phyloP scores from a whole-genome alignment of 2,113 vertebrate genomes.

The Oenanthe oenanthe region DNA sequence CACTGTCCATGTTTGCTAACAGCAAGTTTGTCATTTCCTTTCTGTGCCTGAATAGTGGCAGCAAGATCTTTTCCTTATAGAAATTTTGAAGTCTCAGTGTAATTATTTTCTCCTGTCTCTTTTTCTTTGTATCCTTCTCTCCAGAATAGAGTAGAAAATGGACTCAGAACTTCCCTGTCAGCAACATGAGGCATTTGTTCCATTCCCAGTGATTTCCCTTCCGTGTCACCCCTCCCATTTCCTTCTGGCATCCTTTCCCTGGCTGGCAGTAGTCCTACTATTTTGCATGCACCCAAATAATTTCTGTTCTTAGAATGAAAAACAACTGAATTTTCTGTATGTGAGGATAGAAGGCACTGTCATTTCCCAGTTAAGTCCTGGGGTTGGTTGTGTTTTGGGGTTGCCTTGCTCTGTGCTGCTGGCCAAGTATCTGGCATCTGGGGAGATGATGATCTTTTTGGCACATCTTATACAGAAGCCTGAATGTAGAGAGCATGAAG shows the following conservation, averaged over 20 bases:
- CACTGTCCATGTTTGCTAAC: background rate
- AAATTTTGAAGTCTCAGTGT: background rate
- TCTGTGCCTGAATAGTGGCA: background rate
- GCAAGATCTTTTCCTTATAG: background rate
- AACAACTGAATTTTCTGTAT: background rate
- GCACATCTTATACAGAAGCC: background rate
- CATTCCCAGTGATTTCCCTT: background rate
- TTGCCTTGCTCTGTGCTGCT: background rate
- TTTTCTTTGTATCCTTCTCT: background rate
- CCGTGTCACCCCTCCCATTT: background rate
- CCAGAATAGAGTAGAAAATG: background rate
- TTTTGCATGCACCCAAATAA: background rate
- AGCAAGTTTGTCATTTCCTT: background rate
- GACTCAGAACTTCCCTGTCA: background rate
- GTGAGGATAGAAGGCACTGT: background rate
- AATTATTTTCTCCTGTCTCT: background rate
- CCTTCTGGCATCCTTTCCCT: background rate
- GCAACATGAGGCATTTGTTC: background rate
- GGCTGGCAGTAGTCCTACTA: background rate
- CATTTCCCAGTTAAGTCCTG: background rate
- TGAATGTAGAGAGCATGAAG: background rate
- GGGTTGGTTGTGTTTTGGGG: background rate
- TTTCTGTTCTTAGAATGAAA: background rate
- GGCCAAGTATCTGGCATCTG: rapidly evolving
- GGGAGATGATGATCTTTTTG: background rate